phyloP scores from a whole-genome alignment of 2,797 vertebrate genomes.

The Kryptolebias ocellatus region DNA sequence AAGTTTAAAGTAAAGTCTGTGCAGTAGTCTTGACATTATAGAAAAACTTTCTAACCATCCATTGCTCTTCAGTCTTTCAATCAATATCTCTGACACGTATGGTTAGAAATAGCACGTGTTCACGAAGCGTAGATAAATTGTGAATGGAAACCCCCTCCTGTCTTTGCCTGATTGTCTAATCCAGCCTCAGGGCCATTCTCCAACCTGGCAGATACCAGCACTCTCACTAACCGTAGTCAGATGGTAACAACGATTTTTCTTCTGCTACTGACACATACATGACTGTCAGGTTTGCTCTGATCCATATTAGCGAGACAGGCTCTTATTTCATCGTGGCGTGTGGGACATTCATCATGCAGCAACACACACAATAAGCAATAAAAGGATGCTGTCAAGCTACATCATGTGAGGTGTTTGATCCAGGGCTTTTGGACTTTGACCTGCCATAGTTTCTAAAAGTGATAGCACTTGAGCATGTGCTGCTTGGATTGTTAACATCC shows the following conservation, averaged over 20 bases:
- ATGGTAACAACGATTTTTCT: slow-evolving; percentile 52
- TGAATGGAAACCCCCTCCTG: slow-evolving; percentile 62
- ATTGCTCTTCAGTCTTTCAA: slow-evolving; percentile 23
- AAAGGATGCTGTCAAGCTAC: slow-evolving; percentile 5
- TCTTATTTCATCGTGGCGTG: slow-evolving; percentile 18
- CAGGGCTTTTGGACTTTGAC: slow-evolving; percentile 5
- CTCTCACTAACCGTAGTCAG: slow-evolving; percentile 44
- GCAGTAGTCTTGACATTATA: background rate
- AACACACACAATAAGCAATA: slow-evolving; percentile 9
- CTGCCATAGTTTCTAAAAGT: background rate
- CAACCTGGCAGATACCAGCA: slow-evolving; percentile 55
- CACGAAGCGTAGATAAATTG: slow-evolving; percentile 47
- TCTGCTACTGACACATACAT: slow-evolving; percentile 33
- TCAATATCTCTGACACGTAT: slow-evolving; percentile 27
- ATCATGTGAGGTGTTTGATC: slow-evolving; percentile 2
- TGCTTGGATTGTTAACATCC: background rate
- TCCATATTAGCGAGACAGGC: slow-evolving; percentile 28
- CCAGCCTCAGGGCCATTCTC: slow-evolving; percentile 49
- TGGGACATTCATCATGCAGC: slow-evolving; percentile 12
- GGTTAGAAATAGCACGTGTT: slow-evolving; percentile 54
- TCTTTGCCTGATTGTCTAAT: slow-evolving; percentile 47
- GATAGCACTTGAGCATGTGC: background rate
- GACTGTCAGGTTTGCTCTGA: slow-evolving; percentile 42
- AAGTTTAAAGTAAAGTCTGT: slow-evolving; percentile 20
- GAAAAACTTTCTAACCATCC: background rate